Evolutionary conservation across 2,888 invertebrate species (phyloP), one percentile per base, ranked within the genome.

Genomic region (Hydroisotoma schaefferi): DNA sequence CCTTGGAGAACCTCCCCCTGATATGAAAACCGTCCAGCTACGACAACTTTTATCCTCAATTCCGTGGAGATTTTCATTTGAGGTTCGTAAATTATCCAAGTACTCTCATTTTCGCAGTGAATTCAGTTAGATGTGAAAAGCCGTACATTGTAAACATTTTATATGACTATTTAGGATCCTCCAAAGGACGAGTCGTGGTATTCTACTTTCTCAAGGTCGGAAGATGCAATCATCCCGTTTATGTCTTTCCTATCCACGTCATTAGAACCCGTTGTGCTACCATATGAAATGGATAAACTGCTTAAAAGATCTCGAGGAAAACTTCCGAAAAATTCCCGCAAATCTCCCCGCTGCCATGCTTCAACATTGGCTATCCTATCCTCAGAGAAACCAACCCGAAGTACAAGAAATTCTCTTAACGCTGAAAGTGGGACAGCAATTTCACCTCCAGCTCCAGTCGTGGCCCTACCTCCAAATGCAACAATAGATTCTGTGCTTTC

Each of bases 271-370:
- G 18, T 65, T 23, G 28, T 63, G 18, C 64, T 72, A 20, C 72
- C 72, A 1, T 72, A 72, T 29, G 70, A 72, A 57, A 63, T 68
- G 49, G 65, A 69, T 44, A 57, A 56, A 37, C 49, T 58, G n/a
- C 20, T 51, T 46, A 43, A 59, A 27, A 60, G 69, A 61, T 60
- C 69, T 56, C 67, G 64, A 29, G 44, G 33, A 22, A 66, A 58
- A 44, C 51, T 60, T 28, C 48, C 56, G 74, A 76, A 69, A 75
- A 74, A 73, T 75, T 87, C 90, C 0, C 79, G 92, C 40, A 91
- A 91, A 75, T 90, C 90, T 0, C 92, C 92, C 0, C 80, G 92
- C 23, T 91, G 91, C 75, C 91, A 92, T 75, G 91, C 91, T 0
- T 90, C 90, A 0, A 92, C 92, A 0, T 77, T 90, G 61, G 91